These are phyloP conservation scores for Gopherus evgoodei DNA, from an alignment of 2,113 vertebrate species.

Conservation along the genomic window DNA sequence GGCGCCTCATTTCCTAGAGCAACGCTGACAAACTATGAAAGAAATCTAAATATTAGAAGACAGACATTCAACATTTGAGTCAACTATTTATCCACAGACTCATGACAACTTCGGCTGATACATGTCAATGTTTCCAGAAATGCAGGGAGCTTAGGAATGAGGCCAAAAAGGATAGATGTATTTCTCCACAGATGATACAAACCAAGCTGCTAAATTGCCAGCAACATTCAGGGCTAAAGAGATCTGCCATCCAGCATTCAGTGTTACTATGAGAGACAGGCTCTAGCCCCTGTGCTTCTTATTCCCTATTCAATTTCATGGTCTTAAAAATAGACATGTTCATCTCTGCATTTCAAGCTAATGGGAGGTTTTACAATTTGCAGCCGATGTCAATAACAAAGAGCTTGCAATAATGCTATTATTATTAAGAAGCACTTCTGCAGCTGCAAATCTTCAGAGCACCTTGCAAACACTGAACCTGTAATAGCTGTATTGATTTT, in stretches of 20 bases:
- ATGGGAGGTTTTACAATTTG: not conserved
- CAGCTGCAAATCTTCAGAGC: not conserved
- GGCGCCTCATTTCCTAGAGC: not conserved
- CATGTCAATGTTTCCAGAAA: not conserved
- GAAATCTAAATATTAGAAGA: not conserved
- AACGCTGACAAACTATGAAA: not conserved
- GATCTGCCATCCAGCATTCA: not conserved
- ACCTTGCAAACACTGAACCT: not conserved
- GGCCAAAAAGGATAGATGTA: not conserved
- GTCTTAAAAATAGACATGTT: rapidly evolving
- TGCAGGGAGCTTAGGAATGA: rapidly evolving
- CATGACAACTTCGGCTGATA: not conserved
- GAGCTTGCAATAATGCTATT: not conserved
- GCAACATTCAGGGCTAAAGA: not conserved
- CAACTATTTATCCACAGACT: not conserved
- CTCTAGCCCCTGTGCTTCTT: not conserved
- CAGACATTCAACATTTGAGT: not conserved
- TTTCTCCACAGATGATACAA: not conserved
- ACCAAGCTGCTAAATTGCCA: rapidly evolving
- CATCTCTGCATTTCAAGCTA: not conserved
- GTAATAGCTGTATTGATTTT: not conserved
- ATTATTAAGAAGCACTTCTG: not conserved
- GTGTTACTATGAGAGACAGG: rapidly evolving
- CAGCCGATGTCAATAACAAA: rapidly evolving
- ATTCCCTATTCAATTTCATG: not conserved